Evolutionary conservation across 2,888 invertebrate species (phyloP), one percentile per base, ranked within the genome.

Genomic region (Athalia cordata): DNA sequence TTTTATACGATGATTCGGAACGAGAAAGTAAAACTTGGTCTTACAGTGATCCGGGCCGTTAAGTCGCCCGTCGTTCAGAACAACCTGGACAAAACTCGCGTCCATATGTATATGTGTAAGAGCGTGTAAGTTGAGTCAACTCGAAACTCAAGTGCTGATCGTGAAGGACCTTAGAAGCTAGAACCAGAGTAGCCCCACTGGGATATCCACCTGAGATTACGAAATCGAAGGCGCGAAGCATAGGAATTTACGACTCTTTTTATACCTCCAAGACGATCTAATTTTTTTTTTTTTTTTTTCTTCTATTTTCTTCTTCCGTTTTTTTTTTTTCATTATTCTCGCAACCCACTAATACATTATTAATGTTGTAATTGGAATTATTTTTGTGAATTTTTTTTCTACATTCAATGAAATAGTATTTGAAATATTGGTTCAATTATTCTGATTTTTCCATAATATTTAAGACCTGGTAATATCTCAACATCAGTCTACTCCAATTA

Each of bases 1-100:
- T 29, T 59, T 59, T 59, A 47, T 59, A 59, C 72, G 57, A 72
- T 57, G 8, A 59, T 72, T 59, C 72, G 29, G 29, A 72, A 72
- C 72, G 15, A 72, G 72, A 72, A 72, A 72, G 72, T 72, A 57
- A 72, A 72, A 29, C 29, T 59, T 72, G 57, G 72, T 72, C 72
- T 47, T 72, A 29, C 55, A n/a, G 72, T 72, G 72, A 72, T 72
- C 72, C 72, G 59, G 72, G 9, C 72, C 72, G 59, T 72, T 72
- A 72, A 72, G 45, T 72, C 52, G 29, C n/a, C 13, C 13, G 43
- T 15, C 70, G 70, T 70, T 57, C 43, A 11, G 43, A 70, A 66
- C 47, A 67, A 47, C 52, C 43, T n/a, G 55, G 70, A 57, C 70
- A 70, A 62, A 70, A 67, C 67, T 67, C 70, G 52, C 15, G 55